Evolutionary conservation across 2,888 invertebrate genomes (phyloP), one percentile per base, ranked within the genome.

Genomic region (Octodonta nipae): DNA sequence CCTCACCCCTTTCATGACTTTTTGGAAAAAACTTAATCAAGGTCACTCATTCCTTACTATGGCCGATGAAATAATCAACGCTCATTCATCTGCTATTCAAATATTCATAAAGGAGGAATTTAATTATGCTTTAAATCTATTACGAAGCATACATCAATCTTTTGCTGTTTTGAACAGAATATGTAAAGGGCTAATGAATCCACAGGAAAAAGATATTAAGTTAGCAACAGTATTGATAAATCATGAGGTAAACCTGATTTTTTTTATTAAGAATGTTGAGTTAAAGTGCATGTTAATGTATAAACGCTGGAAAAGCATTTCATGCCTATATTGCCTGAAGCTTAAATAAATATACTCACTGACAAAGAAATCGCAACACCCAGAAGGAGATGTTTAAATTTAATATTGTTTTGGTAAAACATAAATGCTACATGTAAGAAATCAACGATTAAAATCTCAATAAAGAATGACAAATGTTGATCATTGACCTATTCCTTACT

Each of bases 11-110:
- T 63, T 87, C 29, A 67, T 89, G 15, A 72, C 72, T 34, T 56
- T 86, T 3, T 92, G 92, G 91, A 86, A 86, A 55, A 87, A 85
- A 56, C 49, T 75, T 13, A 75, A 75, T 64, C 71, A 76, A 6
- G 70, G 69, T 2, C 49, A 56, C 10, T 58, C 60, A 38, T 63
- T 59, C 40, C 42, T 61, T 3, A 50, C 55, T 38, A 46, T 51
- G 26, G 35, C 36, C 8, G 31, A 46, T 13, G 44, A 52, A 10
- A 37, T 31, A 14, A 30, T 30, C 5, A 11, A 25, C 24, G 15
- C 15, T 11, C 35, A 37, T 22, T 31, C 36, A 38, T 55, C 55
- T 29, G 74, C 78, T 0, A 50, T 81, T 4, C 58, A 66, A 17
- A 65, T 66, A 4, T 81, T 81, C 54, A 61, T 83, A 10, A 45